Percentiles rank a stretch among this genome's conserved stretches.
phyloP scores from a whole-genome alignment of 2,797 vertebrate species.

The Rhynchonycteris naso region DNA sequence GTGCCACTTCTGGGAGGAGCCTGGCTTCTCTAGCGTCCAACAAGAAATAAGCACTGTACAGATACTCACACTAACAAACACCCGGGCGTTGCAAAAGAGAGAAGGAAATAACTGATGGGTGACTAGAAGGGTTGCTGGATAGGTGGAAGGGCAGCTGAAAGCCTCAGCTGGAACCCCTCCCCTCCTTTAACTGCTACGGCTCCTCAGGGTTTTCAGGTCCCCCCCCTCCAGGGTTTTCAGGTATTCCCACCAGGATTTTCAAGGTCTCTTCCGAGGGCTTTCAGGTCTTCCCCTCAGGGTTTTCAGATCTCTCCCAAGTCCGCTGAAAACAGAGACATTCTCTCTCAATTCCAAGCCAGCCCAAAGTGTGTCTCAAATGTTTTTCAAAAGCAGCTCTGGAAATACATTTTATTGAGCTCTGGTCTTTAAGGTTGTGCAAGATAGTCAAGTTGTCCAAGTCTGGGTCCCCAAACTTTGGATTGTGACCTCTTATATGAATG shows the following conservation, averaged over 20 bases:
- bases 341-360: neutral
- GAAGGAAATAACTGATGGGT: neutral
- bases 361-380: neutral
- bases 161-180: no score
- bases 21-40: neutral
- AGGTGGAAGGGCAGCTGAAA: neutral
- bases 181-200: neutral
- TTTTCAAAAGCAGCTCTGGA: neutral
- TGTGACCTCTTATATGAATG: neutral
- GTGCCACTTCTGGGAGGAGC: neutral
- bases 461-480: neutral
- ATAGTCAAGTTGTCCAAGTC: neutral
- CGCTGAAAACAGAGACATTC: neutral
- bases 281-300: no score
- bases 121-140: neutral
- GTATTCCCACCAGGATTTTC: no score
- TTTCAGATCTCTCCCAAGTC: neutral
- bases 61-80: neutral
- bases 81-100: neutral
- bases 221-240: neutral
- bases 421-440: neutral
- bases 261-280: no score
- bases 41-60: neutral
- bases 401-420: neutral
- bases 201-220: neutral